Percentiles rank a stretch among this genome's conserved stretches.
Evolutionary conservation across 1,140 invertebrate species (phyloP).

Genomic region (Cepaea nemoralis): DNA sequence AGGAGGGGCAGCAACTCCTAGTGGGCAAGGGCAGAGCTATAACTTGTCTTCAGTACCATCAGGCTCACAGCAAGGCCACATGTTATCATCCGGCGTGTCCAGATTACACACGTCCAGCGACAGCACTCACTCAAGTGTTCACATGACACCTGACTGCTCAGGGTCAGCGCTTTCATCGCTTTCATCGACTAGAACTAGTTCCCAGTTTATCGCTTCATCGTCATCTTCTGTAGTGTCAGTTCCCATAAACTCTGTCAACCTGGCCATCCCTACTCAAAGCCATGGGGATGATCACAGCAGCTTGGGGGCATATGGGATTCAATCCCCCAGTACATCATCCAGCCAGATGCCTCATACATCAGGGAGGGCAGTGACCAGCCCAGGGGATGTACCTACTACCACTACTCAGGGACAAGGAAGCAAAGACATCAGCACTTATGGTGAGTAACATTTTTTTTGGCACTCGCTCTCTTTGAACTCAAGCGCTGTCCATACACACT

Average conservation of each 20-base stretch:
- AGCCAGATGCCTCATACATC: not conserved
- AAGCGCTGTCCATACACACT: too few species aligned
- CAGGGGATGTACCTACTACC: not conserved
- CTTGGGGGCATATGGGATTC: not conserved
- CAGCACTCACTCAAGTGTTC: not conserved
- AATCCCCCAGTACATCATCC: not conserved
- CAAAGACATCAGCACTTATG: constrained; percentile 2
- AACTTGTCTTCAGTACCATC: not conserved
- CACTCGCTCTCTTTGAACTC: too few species aligned
- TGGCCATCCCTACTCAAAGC: not conserved
- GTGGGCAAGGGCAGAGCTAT: not conserved
- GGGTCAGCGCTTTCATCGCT: not conserved
- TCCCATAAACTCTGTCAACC: not conserved
- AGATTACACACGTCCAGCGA: not conserved
- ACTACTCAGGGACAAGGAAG: constrained; percentile 29
- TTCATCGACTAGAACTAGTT: not conserved
- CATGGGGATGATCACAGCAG: constrained; percentile 9
- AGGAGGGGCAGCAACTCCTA: not conserved
- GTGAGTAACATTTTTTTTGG: too few species aligned
- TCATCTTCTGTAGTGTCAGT: not conserved
- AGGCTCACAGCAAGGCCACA: not conserved
- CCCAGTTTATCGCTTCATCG: not conserved
- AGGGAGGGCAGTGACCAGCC: not conserved
- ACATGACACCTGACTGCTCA: constrained; percentile 20
- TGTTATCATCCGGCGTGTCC: not conserved